These are phyloP conservation scores for Diaperis boleti DNA, from an alignment of 2,888 invertebrate species.

Conservation along the genomic window DNA sequence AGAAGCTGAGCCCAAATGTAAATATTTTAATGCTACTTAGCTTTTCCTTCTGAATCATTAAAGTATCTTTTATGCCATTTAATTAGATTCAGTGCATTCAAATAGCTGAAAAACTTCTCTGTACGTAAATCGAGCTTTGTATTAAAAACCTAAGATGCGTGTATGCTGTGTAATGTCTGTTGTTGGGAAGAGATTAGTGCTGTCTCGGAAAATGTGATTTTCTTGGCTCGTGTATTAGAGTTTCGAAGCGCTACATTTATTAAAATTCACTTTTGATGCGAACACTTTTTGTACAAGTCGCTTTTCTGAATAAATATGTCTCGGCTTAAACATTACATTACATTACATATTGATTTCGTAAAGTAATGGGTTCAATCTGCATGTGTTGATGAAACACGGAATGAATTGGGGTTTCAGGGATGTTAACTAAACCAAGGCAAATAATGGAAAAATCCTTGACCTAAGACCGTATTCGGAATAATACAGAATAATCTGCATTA, in stretches of 20 bases:
- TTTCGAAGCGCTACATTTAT: not conserved
- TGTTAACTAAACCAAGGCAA: too few relatives aligned
- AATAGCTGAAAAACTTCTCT: not conserved
- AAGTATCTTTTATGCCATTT: slow-evolving; percentile 4
- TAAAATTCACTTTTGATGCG: slow-evolving; percentile 2
- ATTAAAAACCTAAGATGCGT: too few relatives aligned
- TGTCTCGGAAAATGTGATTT: not conserved
- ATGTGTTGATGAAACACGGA: too few relatives aligned
- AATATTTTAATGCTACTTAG: slow-evolving; percentile 16
- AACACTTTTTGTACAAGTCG: too few relatives aligned
- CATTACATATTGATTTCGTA: too few relatives aligned
- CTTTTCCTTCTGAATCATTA: slow-evolving; percentile 3
- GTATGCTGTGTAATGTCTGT: too few relatives aligned
- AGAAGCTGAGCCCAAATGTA: not conserved
- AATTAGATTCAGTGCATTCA: slow-evolving; percentile 8
- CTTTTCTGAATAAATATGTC: too few relatives aligned
- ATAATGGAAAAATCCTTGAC: slow-evolving; percentile 29
- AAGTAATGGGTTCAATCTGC: too few relatives aligned
- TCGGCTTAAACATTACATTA: too few relatives aligned
- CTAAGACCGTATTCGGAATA: slow-evolving; percentile 29
- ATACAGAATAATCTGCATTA: slow-evolving; percentile 47
- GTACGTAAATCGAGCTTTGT: too few relatives aligned
- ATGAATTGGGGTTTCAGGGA: too few relatives aligned
- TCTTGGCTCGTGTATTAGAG: not conserved
- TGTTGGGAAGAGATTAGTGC: not conserved